Percentiles rank a stretch among this genome's conserved stretches.
Evolutionary conservation across 1,140 invertebrate genomes (phyloP).

Genomic region (Leptinotarsa undecemlineata): DNA sequence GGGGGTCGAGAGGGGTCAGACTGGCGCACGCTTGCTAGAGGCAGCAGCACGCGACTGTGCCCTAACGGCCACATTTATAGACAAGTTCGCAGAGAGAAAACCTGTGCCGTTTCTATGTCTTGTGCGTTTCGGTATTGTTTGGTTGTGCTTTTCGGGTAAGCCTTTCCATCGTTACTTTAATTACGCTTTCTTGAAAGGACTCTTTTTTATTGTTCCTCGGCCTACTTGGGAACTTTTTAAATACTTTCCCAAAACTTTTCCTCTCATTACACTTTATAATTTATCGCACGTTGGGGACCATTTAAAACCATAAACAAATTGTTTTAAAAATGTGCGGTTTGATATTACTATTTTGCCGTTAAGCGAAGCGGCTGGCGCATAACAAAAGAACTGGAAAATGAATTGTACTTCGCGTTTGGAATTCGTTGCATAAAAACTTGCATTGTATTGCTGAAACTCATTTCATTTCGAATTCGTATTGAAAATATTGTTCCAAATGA

Average conservation of each 20-base stretch:
- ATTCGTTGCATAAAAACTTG: conserved; percentile 19
- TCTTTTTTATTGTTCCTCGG: conserved; percentile 10
- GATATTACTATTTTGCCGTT: conserved; percentile 11
- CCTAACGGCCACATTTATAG: conserved; percentile 48
- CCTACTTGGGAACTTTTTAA: conserved; percentile 26
- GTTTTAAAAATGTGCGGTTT: conserved; percentile 23
- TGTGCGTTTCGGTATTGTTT: conserved; percentile 27
- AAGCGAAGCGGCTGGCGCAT: conserved; percentile 6
- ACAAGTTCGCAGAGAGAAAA: conserved; percentile 40
- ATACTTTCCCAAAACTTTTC: conserved; percentile 25
- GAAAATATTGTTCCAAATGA: conserved; percentile 6
- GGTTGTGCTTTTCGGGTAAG: conserved; percentile 24
- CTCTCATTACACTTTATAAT: conserved; percentile 11
- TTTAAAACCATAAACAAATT: conserved; percentile 10
- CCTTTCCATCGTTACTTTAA: conserved; percentile 6
- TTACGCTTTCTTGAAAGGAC: not conserved
- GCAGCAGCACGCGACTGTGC: conserved; percentile 49
- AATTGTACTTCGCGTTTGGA: conserved; percentile 14
- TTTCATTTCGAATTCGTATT: conserved; percentile 10
- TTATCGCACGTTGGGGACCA: conserved; percentile 10
- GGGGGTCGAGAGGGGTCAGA: conserved; percentile 50
- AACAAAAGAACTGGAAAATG: conserved; percentile 23
- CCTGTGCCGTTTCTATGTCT: conserved; percentile 26
- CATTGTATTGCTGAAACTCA: conserved; percentile 21
- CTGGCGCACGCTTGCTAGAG: conserved; percentile 47